These are phyloP conservation scores for Connochaetes taurinus DNA, from an alignment of 2,113 vertebrate genomes.

Conservation along the genomic window DNA sequence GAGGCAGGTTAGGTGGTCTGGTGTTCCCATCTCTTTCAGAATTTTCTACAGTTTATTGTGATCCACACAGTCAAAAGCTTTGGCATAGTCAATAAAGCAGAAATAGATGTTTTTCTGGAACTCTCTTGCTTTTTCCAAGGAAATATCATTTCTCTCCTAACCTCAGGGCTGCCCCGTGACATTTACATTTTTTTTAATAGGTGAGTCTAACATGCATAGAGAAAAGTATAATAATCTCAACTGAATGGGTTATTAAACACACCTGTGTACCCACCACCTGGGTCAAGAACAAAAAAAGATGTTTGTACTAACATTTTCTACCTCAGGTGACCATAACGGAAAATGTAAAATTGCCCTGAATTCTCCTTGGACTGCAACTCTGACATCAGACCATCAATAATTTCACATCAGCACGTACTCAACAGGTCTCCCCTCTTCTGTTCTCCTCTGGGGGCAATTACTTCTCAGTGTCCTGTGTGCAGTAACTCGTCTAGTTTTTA, in stretches of 20 bases:
- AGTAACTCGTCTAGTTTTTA: not conserved
- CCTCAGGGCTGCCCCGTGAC: not conserved
- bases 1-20: no score
- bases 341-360: not conserved
- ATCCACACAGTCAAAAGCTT: no score
- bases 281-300: not conserved
- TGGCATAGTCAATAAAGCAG: no score
- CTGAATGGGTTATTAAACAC: not conserved
- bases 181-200: not conserved
- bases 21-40: no score
- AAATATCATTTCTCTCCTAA: not conserved
- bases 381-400: not conserved
- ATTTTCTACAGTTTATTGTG: no score
- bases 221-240: not conserved
- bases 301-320: not conserved
- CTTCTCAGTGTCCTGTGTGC: not conserved
- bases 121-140: not conserved
- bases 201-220: not conserved
- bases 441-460: not conserved
- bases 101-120: no score
- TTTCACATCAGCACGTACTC: not conserved
- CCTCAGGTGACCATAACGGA: not conserved
- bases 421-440: not conserved
- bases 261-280: not conserved
- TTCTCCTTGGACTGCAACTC: not conserved